phyloP scores from a whole-genome alignment of 2,888 invertebrate species.

The Tachystola acroxantha region DNA sequence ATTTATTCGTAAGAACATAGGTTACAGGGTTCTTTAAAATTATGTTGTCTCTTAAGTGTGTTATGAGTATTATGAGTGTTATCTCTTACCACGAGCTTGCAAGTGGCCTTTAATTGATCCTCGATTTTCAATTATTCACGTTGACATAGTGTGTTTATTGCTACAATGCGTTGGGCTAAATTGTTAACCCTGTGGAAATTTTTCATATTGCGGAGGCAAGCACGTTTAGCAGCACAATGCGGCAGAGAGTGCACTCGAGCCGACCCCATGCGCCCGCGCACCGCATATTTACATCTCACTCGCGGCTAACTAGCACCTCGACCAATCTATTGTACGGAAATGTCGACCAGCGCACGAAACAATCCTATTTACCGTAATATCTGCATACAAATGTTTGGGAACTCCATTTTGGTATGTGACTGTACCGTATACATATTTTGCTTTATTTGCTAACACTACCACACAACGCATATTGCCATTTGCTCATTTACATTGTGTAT shows the following conservation, averaged over 20 bases:
- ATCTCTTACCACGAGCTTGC: no score
- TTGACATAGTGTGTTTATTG: no score
- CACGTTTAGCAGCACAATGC: constrained; percentile 30
- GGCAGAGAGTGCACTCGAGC: constrained; percentile 27
- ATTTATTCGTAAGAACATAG: no score
- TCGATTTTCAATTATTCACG: no score
- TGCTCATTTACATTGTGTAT: no score
- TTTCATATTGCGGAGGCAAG: not conserved
- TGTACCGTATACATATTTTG: constrained; percentile 9
- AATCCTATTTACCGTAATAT: constrained; percentile 64
- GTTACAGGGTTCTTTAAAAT: no score
- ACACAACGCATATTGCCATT: no score
- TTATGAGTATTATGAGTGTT: no score
- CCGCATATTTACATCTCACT: constrained; percentile 53
- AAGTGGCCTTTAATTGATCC: no score
- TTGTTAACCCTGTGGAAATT: no score
- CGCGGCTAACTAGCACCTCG: constrained; percentile 50
- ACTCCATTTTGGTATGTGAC: constrained; percentile 35
- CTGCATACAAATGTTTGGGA: constrained; percentile 65
- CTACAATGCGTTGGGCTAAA: no score
- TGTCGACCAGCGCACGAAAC: constrained; percentile 63
- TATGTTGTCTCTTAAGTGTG: no score
- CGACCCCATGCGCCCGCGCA: constrained; percentile 38
- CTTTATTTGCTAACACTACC: constrained; percentile 3
- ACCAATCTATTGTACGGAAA: constrained; percentile 69